Evolutionary conservation across 2,888 invertebrate species (phyloP), one percentile per base, ranked within the genome.

Genomic region (Cheilosia grossa): DNA sequence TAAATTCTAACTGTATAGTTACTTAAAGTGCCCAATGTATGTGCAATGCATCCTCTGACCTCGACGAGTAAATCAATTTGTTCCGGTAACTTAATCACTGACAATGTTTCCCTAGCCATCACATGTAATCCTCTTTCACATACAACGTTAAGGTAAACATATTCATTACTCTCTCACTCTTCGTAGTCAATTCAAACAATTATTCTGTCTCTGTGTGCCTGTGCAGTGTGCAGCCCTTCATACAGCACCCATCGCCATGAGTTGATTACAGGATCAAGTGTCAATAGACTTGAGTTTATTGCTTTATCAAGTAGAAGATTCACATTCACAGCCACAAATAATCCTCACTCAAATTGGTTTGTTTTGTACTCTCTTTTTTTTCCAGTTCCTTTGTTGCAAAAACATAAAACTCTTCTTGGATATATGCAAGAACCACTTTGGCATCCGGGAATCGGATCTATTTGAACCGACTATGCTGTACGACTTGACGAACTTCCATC

Each of bases 401-500:
- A 99, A 99, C 92, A 99, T 99, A 88, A 95, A 97, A 90, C 94
- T 97, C 88, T 99, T 99, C 92, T 93, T 99, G 74, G 95, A 96
- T 87, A 96, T 97, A 24, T 98, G 98, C 91, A 95, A 95, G 89
- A 95, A 94, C 81, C 94, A 94, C 81, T 99, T 99, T 92, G 96
- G 96, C 83, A 93, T 99, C 81, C 94, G 95, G 47, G 96, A 97
- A 88, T 93, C 94, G 10, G 98, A 99, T 91, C 93, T 99, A 40
- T 99, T 99, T 91, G 98, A 98, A 89, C 96, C 98, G 0, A 94
- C 95, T n/a, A 98, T 98, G 95, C 93, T 99, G 66, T 99, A 98
- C 91, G 98, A 99, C 92, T 93, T 98, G 88, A 96, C 97, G 69
- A 97, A 99, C 93, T 99, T 99, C 92, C 97, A 97, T 92, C 95